Evolutionary conservation across 2,797 vertebrate genomes (phyloP).

Genomic region (Acestrorhynchus altus): DNA sequence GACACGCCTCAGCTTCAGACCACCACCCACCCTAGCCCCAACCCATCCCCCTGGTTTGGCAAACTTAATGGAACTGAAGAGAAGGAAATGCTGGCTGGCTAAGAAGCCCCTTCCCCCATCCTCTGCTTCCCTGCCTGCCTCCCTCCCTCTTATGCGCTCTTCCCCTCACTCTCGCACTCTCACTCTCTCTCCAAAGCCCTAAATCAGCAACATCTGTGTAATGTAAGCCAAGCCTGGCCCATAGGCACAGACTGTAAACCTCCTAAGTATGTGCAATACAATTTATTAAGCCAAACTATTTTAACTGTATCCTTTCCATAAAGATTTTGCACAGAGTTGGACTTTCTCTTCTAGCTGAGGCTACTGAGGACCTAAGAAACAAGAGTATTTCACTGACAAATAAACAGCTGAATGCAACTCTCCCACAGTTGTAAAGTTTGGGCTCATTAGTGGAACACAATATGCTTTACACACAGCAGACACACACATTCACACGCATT

Average conservation of each 20-base stretch:
- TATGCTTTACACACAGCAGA: background rate
- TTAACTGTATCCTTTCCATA: conserved; percentile 41
- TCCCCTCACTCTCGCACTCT: conserved; percentile 37
- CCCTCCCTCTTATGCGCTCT: conserved; percentile 54
- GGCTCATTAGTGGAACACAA: conserved; percentile 40
- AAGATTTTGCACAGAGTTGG: background rate
- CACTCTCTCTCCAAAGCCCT: conserved; percentile 59
- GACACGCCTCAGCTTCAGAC: conserved; percentile 54
- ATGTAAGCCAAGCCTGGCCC: conserved; percentile 74
- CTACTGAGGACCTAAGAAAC: conserved; percentile 1
- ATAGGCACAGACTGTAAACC: conserved; percentile 57
- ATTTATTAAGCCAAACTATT: conserved; percentile 52
- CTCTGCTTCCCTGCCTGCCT: background rate
- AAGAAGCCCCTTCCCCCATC: conserved; percentile 51
- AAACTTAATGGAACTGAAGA: conserved; percentile 51
- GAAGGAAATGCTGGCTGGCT: conserved; percentile 63
- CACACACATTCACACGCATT: conserved; percentile 15
- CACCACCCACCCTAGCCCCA: no score
- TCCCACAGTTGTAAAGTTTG: conserved; percentile 36
- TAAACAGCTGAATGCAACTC: conserved; percentile 1
- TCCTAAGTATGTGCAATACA: conserved; percentile 50
- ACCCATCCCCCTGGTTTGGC: conserved; percentile 51
- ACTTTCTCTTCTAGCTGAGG: conserved; percentile 25
- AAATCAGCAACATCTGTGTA: conserved; percentile 79
- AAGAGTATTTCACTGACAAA: conserved; percentile 35